phyloP scores from a whole-genome alignment of 2,113 vertebrate species.

The Galemys pyrenaicus region DNA sequence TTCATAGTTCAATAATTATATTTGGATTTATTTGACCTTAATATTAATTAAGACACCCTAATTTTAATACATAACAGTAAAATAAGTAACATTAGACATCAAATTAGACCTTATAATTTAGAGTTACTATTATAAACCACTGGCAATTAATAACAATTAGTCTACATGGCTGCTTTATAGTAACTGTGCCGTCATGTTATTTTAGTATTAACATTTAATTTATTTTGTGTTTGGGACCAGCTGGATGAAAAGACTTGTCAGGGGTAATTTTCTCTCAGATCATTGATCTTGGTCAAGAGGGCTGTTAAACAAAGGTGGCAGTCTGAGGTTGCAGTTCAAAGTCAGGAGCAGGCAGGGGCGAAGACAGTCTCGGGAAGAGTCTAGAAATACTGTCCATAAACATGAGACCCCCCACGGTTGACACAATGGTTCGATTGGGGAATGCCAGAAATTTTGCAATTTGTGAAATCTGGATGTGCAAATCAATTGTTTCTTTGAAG shows the following conservation, averaged over 20 bases:
- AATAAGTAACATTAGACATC: neutral
- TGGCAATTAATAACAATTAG: slow-evolving; percentile 35
- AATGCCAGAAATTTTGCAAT: neutral
- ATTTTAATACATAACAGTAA: neutral
- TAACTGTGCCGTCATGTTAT: neutral
- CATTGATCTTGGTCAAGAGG: neutral
- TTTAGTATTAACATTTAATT: neutral
- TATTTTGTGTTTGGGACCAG: neutral
- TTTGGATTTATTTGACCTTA: neutral
- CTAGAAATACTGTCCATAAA: neutral
- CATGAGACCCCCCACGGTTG: too few species aligned
- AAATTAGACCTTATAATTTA: neutral
- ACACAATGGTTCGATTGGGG: rapidly evolving
- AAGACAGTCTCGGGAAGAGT: rapidly evolving
- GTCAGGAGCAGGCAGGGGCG: neutral
- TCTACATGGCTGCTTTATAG: neutral
- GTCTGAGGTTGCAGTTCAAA: neutral
- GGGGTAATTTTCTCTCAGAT: neutral
- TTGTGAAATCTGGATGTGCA: neutral
- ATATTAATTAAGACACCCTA: neutral
- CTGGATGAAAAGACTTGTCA: neutral
- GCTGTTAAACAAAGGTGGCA: neutral
- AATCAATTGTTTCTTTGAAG: neutral
- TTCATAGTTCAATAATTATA: neutral
- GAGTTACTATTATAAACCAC: neutral